A percentile compares a stretch with the other conserved stretches of the same genome.
phyloP scores from a whole-genome alignment of 2,888 invertebrate species.

The Ditula angustiorana region DNA sequence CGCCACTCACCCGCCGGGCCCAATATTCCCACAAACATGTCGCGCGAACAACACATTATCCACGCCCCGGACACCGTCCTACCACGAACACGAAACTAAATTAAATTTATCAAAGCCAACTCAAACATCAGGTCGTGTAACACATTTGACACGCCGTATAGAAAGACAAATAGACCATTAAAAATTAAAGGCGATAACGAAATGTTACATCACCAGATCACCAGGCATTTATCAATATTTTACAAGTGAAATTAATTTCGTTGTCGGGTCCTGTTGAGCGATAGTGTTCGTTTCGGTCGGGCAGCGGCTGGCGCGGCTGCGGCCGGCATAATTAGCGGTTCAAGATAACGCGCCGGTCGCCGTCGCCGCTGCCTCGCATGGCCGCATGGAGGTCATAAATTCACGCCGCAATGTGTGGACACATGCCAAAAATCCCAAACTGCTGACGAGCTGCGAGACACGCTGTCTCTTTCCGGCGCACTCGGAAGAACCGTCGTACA shows the following conservation, averaged over 20 bases:
- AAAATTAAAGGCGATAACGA: slow-evolving; percentile 18
- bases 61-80: slow-evolving; percentile 15
- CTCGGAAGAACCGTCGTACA: background rate
- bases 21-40: slow-evolving; percentile 22
- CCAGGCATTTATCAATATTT: slow-evolving; percentile 6
- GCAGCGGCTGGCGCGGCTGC: slow-evolving; percentile 6
- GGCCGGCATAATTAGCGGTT: slow-evolving; percentile 29
- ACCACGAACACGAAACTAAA: slow-evolving; percentile 13
- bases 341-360: slow-evolving; percentile 22
- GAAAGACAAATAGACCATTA: slow-evolving; percentile 15
- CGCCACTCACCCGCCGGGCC: slow-evolving; percentile 42
- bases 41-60: slow-evolving; percentile 8
- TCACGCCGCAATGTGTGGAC: slow-evolving; percentile 40
- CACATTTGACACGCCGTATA: slow-evolving; percentile 1
- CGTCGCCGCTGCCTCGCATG: slow-evolving; percentile 11
- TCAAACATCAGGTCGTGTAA: background rate
- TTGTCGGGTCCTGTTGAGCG: background rate
- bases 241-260: background rate
- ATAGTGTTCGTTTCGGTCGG: background rate
- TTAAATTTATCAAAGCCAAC: background rate
- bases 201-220: slow-evolving; percentile 14
- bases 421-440: slow-evolving; percentile 57
- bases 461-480: slow-evolving; percentile 53
- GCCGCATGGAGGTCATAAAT: slow-evolving; percentile 32
- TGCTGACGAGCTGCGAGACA: slow-evolving; percentile 58